A percentile compares a stretch with the other conserved stretches of the same genome.
Conservation (phyloP, 2,113 vertebrate genomes). For the Callaeas wilsoni region DNA sequence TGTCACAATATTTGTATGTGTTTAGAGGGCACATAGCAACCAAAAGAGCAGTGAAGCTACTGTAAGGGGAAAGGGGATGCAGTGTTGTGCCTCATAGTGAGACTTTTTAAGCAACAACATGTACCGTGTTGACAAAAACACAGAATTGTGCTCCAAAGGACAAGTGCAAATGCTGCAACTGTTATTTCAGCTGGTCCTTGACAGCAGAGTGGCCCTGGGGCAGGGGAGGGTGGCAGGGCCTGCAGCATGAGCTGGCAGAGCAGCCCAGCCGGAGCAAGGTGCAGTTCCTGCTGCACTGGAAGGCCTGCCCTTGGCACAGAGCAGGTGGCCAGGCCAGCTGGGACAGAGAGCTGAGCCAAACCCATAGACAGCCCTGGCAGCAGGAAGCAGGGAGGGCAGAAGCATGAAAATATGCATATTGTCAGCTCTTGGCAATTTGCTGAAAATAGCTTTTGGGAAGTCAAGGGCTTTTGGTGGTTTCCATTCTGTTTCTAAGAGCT, state of each 20-base stretch:
- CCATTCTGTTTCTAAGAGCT: neutral
- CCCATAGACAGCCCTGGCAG: neutral
- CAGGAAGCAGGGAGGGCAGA: neutral
- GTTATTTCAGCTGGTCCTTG: neutral
- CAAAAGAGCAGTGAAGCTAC: neutral
- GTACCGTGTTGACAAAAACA: rapidly evolving
- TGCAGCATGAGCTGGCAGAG: neutral
- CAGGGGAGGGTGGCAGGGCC: neutral
- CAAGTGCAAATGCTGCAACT: neutral
- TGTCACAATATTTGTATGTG: neutral
- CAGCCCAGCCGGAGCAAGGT: neutral
- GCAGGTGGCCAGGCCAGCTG: neutral
- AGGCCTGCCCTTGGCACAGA: neutral
- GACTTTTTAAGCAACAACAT: neutral
- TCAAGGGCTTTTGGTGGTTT: neutral
- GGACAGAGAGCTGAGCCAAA: neutral
- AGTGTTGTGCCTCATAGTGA: rapidly evolving
- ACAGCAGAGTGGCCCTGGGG: neutral
- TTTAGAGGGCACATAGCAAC: neutral
- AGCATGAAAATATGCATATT: neutral
- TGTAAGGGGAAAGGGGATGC: rapidly evolving
- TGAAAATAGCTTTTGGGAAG: neutral
- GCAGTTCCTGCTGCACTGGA: neutral
- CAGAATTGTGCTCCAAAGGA: neutral
- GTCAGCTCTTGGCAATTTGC: neutral